A percentile compares a stretch with the other conserved stretches of the same genome.
phyloP scores from a whole-genome alignment of 2,113 vertebrate genomes.

The Haliaeetus leucogaster region DNA sequence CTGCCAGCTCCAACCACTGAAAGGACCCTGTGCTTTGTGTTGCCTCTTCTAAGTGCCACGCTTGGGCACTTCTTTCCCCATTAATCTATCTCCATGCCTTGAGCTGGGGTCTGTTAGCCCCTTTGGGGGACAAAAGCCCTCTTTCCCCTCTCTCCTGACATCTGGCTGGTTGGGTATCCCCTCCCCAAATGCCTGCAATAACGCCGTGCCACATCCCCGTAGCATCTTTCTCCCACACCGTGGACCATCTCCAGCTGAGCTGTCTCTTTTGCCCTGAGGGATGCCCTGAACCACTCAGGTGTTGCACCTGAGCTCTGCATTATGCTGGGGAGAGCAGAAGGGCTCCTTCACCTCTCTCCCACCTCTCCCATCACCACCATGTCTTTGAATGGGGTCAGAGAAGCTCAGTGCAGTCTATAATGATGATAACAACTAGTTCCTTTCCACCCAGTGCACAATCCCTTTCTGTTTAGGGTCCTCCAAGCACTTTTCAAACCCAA shows the following conservation, averaged over 20 bases:
- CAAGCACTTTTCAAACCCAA: neutral
- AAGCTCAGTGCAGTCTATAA: neutral
- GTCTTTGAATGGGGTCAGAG: neutral
- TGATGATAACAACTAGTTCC: neutral
- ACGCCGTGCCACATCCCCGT: rapidly evolving
- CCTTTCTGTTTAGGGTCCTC: neutral
- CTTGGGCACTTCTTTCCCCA: neutral
- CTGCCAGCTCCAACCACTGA: neutral
- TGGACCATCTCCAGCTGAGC: neutral
- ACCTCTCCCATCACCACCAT: neutral
- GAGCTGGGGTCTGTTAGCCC: neutral
- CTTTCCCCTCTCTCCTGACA: too few species aligned
- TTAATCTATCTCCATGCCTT: neutral
- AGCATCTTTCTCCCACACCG: neutral
- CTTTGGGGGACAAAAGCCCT: neutral
- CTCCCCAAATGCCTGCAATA: neutral
- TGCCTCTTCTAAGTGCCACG: neutral
- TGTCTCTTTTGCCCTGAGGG: too few species aligned
- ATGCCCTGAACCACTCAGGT: rapidly evolving
- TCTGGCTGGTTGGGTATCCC: neutral
- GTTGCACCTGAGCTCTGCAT: neutral
- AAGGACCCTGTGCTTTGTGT: neutral
- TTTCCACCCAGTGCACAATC: neutral
- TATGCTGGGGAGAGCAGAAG: neutral
- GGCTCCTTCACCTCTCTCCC: neutral